Percentiles rank a stretch among this genome's conserved stretches.
These are phyloP conservation scores for Schizopygopsis pylzovi DNA, from an alignment of 2,797 vertebrate genomes.

Conservation along the genomic window DNA sequence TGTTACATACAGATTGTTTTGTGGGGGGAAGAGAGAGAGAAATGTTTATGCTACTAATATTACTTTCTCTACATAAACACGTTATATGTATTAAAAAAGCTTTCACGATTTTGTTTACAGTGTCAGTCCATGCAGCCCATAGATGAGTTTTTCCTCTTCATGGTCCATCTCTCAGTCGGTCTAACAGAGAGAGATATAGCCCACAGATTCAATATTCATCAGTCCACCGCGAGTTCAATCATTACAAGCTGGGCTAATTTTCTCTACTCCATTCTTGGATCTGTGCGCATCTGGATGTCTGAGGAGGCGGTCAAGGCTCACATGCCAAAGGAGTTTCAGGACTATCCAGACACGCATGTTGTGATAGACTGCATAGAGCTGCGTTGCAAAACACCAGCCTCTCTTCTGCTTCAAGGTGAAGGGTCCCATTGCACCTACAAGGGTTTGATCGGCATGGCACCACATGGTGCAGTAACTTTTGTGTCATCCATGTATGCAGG, in stretches of 20 bases:
- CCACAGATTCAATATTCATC: slow-evolving; percentile 45
- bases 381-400: slow-evolving; percentile 30
- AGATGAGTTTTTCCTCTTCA: slow-evolving; percentile 39
- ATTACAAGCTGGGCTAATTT: slow-evolving; percentile 31
- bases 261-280: slow-evolving; percentile 28
- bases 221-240: slow-evolving; percentile 31
- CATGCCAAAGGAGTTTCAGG: slow-evolving; percentile 40
- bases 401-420: slow-evolving; percentile 24
- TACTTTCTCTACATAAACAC: neutral
- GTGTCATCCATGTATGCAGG: slow-evolving; percentile 39
- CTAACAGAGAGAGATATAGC: slow-evolving; percentile 34
- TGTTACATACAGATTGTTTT: neutral
- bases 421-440: slow-evolving; percentile 40
- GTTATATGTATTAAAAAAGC: neutral
- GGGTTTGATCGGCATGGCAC: slow-evolving; percentile 49
- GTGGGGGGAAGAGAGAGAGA: neutral
- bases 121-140: slow-evolving; percentile 3
- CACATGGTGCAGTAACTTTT: slow-evolving; percentile 52
- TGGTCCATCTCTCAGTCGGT: slow-evolving; percentile 23
- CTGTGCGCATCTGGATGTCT: slow-evolving; percentile 15
- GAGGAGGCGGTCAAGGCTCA: slow-evolving; percentile 31
- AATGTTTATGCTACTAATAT: neutral
- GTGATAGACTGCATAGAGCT: slow-evolving; percentile 44
- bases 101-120: neutral
- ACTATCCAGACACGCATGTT: slow-evolving; percentile 42